A percentile compares a stretch with the other conserved stretches of the same genome.
phyloP scores from a whole-genome alignment of 2,888 invertebrate genomes.

The Plagiodera versicolora region DNA sequence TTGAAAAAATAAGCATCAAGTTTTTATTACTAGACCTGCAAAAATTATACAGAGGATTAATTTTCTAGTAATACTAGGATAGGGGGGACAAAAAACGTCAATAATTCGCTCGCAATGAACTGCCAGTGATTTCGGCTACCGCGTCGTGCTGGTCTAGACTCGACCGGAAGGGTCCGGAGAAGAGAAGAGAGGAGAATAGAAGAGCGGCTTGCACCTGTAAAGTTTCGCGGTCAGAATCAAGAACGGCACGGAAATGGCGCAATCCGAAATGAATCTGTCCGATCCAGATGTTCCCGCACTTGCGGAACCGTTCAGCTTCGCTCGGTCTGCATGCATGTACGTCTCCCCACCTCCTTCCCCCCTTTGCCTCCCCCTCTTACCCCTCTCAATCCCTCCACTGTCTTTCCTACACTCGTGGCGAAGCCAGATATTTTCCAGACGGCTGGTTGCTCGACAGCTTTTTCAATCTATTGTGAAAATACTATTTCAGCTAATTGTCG shows the following conservation, averaged over 20 bases:
- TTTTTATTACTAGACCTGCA: no score
- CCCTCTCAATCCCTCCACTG: no score
- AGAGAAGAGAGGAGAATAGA: background rate
- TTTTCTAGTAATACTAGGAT: no score
- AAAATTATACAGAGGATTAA: no score
- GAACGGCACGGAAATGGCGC: constrained; percentile 48
- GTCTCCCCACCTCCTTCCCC: background rate
- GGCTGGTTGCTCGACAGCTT: background rate
- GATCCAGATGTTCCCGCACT: constrained; percentile 55
- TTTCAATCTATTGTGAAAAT: background rate
- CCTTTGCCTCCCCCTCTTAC: background rate
- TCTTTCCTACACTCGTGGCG: background rate
- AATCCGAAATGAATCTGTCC: constrained; percentile 55
- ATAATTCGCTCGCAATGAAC: no score
- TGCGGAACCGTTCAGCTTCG: constrained; percentile 34
- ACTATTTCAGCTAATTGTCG: no score
- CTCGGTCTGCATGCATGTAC: constrained; percentile 23
- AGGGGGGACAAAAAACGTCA: no score
- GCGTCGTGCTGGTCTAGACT: constrained; percentile 50
- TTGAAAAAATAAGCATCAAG: no score
- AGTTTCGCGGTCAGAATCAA: constrained; percentile 54
- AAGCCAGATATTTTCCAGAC: background rate
- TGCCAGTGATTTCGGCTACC: constrained; percentile 25
- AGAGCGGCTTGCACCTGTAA: constrained; percentile 43
- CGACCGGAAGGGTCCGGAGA: constrained; percentile 33